Conservation (phyloP, 2,113 vertebrate genomes). For the Sigmodon hispidus region DNA sequence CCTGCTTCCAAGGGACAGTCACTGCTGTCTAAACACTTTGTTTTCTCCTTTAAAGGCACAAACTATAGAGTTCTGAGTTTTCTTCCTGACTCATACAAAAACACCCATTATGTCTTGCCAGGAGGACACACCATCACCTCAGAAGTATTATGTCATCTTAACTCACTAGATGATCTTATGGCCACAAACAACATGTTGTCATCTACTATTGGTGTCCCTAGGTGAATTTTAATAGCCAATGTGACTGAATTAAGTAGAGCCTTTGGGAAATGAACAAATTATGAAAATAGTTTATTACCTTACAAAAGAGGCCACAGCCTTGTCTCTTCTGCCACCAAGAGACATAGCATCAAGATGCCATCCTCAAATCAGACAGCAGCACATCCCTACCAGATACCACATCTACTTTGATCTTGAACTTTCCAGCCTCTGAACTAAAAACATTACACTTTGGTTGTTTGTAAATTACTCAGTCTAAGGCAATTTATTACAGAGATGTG, state of each 20-base stretch:
- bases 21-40: background rate
- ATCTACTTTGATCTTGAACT: background rate
- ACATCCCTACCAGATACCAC: background rate
- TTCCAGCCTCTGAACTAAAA: background rate
- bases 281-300: background rate
- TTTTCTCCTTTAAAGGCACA: background rate
- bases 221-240: background rate
- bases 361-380: background rate
- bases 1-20: background rate
- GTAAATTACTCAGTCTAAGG: background rate
- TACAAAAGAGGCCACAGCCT: background rate
- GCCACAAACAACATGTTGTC: background rate
- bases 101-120: background rate
- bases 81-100: background rate
- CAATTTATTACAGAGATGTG: background rate
- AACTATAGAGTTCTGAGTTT: background rate
- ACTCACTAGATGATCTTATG: background rate
- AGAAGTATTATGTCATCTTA: background rate
- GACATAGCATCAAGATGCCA: background rate
- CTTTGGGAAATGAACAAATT: background rate
- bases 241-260: background rate
- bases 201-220: background rate
- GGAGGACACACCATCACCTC: background rate
- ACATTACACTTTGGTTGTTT: background rate
- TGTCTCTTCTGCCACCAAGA: background rate